These are phyloP conservation scores for Ahaetulla prasina DNA, from an alignment of 2,113 vertebrate genomes.

Conservation along the genomic window DNA sequence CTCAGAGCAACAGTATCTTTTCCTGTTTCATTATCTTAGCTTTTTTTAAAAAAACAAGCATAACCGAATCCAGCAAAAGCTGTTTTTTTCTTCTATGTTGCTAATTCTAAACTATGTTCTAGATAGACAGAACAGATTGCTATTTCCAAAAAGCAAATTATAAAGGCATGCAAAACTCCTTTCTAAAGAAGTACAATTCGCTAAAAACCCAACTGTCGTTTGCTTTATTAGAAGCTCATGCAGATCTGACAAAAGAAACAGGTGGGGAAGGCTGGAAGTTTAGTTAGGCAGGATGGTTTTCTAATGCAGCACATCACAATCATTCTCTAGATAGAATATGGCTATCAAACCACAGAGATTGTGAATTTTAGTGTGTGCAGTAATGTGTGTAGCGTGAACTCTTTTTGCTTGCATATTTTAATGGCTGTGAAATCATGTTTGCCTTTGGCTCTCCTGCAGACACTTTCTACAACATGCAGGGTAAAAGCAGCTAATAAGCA, in stretches of 20 bases:
- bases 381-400: neutral
- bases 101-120: constrained; percentile 8
- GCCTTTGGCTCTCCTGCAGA: constrained; percentile 54
- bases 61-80: neutral
- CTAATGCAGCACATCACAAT: constrained; percentile 36
- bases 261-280: constrained; percentile 28
- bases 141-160: constrained; percentile 20
- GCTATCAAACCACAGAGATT: neutral
- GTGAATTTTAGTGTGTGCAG: neutral
- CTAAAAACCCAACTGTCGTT: constrained; percentile 26
- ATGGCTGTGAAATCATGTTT: constrained; percentile 29
- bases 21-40: neutral
- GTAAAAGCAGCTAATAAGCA: constrained; percentile 63
- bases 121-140: constrained; percentile 18
- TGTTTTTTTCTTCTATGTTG: neutral
- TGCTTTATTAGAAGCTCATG: constrained; percentile 40
- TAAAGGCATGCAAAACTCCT: constrained; percentile 3
- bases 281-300: constrained; percentile 51
- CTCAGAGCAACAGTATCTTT: constrained; percentile 49
- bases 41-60: constrained; percentile 16
- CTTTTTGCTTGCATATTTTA: constrained; percentile 3
- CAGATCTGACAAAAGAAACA: constrained; percentile 41
- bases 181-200: constrained; percentile 37
- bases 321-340: constrained; percentile 21
- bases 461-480: constrained; percentile 63